Percentiles rank a stretch among this genome's conserved stretches.
phyloP scores from a whole-genome alignment of 2,888 invertebrate species.

The Xestobium rufovillosum region DNA sequence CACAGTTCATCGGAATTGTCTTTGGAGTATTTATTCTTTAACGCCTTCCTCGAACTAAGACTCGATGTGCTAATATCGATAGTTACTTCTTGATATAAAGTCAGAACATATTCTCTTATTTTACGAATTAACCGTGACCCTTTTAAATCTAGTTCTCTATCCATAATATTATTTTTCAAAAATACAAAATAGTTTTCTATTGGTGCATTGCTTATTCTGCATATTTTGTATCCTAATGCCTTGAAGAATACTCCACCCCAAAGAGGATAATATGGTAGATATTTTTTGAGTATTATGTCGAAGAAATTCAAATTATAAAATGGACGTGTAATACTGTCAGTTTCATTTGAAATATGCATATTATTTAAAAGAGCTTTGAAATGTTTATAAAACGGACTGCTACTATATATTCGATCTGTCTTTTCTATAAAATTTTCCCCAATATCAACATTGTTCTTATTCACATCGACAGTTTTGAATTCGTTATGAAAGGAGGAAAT shows the following conservation, averaged over 20 bases:
- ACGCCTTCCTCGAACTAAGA: not conserved
- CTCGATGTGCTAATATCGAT: not conserved
- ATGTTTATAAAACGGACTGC: constrained; percentile 2
- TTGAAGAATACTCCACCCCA: not conserved
- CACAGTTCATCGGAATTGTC: not conserved
- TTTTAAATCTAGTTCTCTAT: not conserved
- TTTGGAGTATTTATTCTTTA: no score
- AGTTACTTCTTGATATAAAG: not conserved
- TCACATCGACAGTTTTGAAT: no score
- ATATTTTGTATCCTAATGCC: not conserved
- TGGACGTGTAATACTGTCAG: not conserved
- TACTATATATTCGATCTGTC: not conserved
- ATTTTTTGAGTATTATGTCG: not conserved
- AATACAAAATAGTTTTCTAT: not conserved
- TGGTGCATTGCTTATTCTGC: constrained; percentile 3
- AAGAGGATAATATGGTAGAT: not conserved
- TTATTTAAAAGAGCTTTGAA: no score
- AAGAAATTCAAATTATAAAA: not conserved
- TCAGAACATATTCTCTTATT: constrained; percentile 1
- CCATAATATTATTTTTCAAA: not conserved
- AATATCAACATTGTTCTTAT: no score
- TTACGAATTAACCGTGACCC: not conserved
- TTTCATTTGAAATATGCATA: no score
- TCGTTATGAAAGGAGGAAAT: no score
- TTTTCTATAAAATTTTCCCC: no score